Conservation (phyloP, 2,797 vertebrate species). For the Allobates femoralis region DNA sequence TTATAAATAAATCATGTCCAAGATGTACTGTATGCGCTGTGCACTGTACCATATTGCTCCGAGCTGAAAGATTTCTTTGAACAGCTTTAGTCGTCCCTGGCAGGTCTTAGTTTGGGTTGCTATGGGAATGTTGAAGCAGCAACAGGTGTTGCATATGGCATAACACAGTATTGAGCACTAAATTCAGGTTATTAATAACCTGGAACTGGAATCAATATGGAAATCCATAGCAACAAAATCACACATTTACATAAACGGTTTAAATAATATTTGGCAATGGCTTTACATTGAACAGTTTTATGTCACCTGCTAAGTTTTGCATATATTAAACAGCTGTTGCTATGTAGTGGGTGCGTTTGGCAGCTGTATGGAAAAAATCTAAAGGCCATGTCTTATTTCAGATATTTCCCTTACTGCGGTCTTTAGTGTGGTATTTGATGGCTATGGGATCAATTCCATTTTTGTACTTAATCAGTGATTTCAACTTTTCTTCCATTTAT, state of each 20-base stretch:
- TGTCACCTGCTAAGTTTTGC: constrained; percentile 1
- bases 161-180: background rate
- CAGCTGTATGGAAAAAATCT: background rate
- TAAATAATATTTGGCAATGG: constrained; percentile 3
- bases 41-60: background rate
- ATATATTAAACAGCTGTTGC: background rate
- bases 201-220: background rate
- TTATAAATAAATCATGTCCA: background rate
- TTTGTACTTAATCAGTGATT: background rate
- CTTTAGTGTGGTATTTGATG: background rate
- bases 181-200: constrained; percentile 24
- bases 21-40: background rate
- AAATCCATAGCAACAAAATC: background rate
- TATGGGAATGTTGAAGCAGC: constrained; percentile 14
- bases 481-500: background rate
- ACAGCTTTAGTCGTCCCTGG: background rate
- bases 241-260: constrained; percentile 13
- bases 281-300: background rate
- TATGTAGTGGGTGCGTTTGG: background rate
- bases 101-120: constrained; percentile 24
- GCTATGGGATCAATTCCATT: background rate
- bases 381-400: background rate
- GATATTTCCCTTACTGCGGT: background rate
- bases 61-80: background rate
- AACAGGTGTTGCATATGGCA: constrained; percentile 7